These are phyloP conservation scores for Campylorhamphus procurvoides DNA, from an alignment of 2,113 vertebrate genomes.

Conservation along the genomic window DNA sequence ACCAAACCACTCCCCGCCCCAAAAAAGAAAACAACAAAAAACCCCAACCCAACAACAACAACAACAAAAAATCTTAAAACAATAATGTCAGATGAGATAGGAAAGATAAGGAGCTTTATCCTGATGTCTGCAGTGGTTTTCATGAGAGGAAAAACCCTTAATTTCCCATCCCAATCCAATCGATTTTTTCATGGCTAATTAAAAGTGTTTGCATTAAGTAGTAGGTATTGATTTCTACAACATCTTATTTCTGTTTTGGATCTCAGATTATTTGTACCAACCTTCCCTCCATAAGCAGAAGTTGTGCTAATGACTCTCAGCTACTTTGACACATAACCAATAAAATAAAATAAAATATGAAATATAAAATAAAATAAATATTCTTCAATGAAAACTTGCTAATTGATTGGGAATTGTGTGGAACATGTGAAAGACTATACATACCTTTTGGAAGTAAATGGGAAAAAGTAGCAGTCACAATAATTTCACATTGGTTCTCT, in stretches of 20 bases:
- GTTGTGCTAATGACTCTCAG: background rate
- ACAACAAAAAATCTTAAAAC: background rate
- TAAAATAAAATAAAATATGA: background rate
- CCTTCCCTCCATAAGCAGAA: background rate
- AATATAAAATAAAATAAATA: background rate
- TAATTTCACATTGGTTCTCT: background rate
- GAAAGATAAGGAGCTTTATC: background rate
- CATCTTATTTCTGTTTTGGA: conserved; percentile 9
- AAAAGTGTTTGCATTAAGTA: background rate
- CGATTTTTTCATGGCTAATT: conserved; percentile 30
- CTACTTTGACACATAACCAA: background rate
- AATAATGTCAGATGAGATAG: background rate
- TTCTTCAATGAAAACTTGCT: background rate
- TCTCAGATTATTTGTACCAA: background rate
- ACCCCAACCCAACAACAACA: background rate
- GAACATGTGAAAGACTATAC: background rate
- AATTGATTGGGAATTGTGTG: background rate
- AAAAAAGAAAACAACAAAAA: background rate
- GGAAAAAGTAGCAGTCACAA: background rate
- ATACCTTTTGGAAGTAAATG: background rate
- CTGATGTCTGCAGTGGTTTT: background rate
- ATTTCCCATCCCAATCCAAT: background rate
- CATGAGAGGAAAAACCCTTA: background rate
- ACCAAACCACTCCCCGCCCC: background rate
- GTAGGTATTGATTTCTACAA: conserved; percentile 18